Conservation (phyloP, 2,113 vertebrate genomes). For the Ornithorhynchus anatinus region DNA sequence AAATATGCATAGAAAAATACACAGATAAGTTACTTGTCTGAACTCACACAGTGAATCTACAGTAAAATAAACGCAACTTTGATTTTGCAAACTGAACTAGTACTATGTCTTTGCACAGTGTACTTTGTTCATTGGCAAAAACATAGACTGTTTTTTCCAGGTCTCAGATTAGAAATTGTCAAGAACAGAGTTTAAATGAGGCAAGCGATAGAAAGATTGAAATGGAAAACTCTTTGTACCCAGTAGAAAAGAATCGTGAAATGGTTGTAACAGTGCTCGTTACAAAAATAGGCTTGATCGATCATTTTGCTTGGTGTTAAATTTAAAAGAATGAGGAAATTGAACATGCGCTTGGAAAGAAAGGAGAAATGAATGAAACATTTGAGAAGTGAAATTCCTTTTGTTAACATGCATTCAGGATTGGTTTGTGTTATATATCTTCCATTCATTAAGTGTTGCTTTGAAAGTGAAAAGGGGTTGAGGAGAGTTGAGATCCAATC, state of each 20-base stretch:
- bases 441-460: not conserved
- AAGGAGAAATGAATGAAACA: not conserved
- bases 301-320: not conserved
- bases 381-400: fast-evolving
- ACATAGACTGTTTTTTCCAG: conserved; percentile 51
- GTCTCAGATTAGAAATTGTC: conserved; percentile 44
- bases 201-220: conserved; percentile 41
- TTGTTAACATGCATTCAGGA: not conserved
- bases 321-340: not conserved
- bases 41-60: not conserved
- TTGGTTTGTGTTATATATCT: not conserved
- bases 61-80: not conserved
- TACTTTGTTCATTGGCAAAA: conserved; percentile 40
- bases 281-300: no score
- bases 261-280: not conserved
- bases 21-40: not conserved
- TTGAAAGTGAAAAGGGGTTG: not conserved
- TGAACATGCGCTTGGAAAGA: not conserved
- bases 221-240: conserved; percentile 26
- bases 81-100: conserved; percentile 30
- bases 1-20: not conserved
- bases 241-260: conserved; percentile 12
- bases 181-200: conserved; percentile 36
- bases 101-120: conserved; percentile 32
- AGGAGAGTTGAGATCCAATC: fast-evolving